phyloP scores from a whole-genome alignment of 2,888 invertebrate genomes.

The Drosophila villosipedis region DNA sequence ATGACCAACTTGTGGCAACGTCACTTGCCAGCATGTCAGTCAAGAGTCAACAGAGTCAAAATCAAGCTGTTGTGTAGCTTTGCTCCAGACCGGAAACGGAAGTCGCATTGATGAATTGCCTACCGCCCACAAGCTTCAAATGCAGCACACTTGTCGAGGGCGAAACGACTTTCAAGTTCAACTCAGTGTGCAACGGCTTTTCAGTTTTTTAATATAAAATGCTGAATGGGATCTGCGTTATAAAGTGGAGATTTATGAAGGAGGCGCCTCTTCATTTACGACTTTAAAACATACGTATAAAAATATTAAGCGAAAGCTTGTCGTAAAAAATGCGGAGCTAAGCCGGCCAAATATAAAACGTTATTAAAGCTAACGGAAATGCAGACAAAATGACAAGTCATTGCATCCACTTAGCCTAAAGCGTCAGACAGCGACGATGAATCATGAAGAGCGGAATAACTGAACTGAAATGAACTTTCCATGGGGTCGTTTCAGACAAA shows the following conservation, averaged over 20 bases:
- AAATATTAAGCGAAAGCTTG: conserved; percentile 12
- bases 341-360: conserved; percentile 57
- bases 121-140: conserved; percentile 3
- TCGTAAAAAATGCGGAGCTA: conserved; percentile 16
- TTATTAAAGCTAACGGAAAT: conserved; percentile 76
- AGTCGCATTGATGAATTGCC: conserved; percentile 74
- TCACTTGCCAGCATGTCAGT: conserved; percentile 62
- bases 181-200: conserved; percentile 19
- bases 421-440: conserved; percentile 54
- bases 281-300: background rate
- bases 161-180: conserved; percentile 38
- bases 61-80: conserved; percentile 59
- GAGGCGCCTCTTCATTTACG: conserved; percentile 35
- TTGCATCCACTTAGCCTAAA: conserved; percentile 69
- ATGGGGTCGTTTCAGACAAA: conserved; percentile 18
- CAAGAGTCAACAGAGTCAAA: conserved; percentile 53
- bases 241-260: conserved; percentile 39
- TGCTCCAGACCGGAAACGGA: conserved; percentile 72
- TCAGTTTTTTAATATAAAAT: conserved; percentile 13
- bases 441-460: conserved; percentile 7
- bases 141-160: conserved; percentile 2
- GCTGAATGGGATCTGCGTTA: conserved; percentile 2
- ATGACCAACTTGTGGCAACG: conserved; percentile 62
- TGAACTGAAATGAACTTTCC: conserved; percentile 56
- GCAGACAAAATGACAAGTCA: conserved; percentile 77